phyloP scores from a whole-genome alignment of 30 jellyfish, hydroid and myxozoan species.

The Aurelia aurita complex sp. Pacific region DNA sequence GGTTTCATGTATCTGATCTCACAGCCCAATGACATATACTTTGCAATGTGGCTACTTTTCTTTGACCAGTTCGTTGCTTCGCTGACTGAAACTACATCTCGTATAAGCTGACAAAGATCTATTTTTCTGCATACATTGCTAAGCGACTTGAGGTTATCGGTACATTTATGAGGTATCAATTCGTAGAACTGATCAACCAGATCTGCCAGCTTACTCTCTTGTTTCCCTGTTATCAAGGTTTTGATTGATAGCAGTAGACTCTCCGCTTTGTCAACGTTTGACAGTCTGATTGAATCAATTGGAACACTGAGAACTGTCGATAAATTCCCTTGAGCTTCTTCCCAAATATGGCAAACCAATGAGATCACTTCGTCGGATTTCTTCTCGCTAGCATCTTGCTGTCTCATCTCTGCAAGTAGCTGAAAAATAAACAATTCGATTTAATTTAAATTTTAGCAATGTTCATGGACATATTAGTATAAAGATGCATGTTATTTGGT shows the following conservation, averaged over 20 bases:
- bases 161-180: constrained; percentile 51
- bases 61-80: constrained; percentile 85
- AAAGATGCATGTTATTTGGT: background rate
- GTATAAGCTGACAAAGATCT: constrained; percentile 85
- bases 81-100: constrained; percentile 78
- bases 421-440: background rate
- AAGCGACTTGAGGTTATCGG: constrained; percentile 13
- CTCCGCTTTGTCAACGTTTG: constrained; percentile 79
- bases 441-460: too few species aligned
- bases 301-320: constrained; percentile 53
- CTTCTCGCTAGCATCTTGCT: constrained; percentile 3
- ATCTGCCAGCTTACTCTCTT: constrained; percentile 11
- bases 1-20: constrained; percentile 31
- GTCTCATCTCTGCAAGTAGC: constrained; percentile 42
- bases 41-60: constrained; percentile 55
- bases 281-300: constrained; percentile 51
- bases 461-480: background rate
- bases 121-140: constrained; percentile 48
- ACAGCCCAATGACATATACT: constrained; percentile 75
- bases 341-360: constrained; percentile 72
- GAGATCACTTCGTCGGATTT: constrained; percentile 27
- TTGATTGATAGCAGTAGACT: constrained; percentile 73
- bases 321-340: constrained; percentile 86
- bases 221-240: background rate
- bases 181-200: constrained; percentile 48